phyloP scores from a whole-genome alignment of 2,113 vertebrate species.

The zebrafish (Danio rerio) region GRCz12tu NC_133188.1:18159001-18159500 shows the following conservation, averaged over 20 bases:
- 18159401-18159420: too few species aligned
- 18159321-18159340: too few species aligned
- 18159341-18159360: too few species aligned
- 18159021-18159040: conserved; percentile 69
- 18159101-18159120: conserved; percentile 29
- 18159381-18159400: too few species aligned
- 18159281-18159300: neutral
- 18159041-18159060: conserved; percentile 65
- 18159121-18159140: neutral
- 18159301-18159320: neutral
- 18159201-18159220: neutral
- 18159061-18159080: conserved; percentile 58
- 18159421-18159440: too few species aligned
- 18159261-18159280: neutral
- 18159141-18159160: conserved; percentile 43
- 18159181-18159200: conserved; percentile 30
- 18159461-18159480: too few species aligned
- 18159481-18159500: too few species aligned
- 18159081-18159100: conserved; percentile 53
- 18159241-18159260: neutral
- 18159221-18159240: neutral
- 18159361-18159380: too few species aligned
- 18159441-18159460: too few species aligned
- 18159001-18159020: conserved; percentile 73
- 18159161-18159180: conserved; percentile 26